These are phyloP conservation scores for Muscicapa striata DNA, from an alignment of 2,797 vertebrate genomes.

Conservation along the genomic window DNA sequence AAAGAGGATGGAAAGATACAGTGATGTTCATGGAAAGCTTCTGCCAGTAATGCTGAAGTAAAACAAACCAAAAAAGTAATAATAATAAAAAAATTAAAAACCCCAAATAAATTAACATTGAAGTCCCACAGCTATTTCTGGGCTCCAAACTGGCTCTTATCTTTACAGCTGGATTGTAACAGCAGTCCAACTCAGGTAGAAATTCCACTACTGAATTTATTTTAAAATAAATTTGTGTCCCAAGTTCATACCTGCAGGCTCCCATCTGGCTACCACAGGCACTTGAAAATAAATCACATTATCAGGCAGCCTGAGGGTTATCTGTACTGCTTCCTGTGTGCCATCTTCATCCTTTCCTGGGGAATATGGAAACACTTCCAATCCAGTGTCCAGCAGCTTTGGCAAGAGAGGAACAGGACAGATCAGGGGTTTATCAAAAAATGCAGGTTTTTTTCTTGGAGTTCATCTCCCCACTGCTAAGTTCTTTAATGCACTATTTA, in stretches of 20 bases:
- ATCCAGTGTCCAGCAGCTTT: slow-evolving; percentile 79
- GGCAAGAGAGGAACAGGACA: background rate
- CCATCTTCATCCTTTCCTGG: slow-evolving; percentile 57
- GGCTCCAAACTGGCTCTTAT: background rate
- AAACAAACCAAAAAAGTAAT: background rate
- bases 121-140: background rate
- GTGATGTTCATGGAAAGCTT: background rate
- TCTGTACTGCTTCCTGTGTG: slow-evolving; percentile 65
- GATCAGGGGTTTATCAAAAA: background rate
- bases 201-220: background rate
- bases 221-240: background rate
- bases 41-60: background rate
- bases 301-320: slow-evolving; percentile 78
- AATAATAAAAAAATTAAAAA: background rate
- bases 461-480: background rate
- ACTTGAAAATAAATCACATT: slow-evolving; percentile 81
- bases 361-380: slow-evolving; percentile 79
- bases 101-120: rapidly evolving
- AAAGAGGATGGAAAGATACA: background rate
- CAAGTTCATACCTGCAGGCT: slow-evolving; percentile 77
- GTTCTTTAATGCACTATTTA: background rate
- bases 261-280: slow-evolving; percentile 86
- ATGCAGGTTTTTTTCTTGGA: background rate
- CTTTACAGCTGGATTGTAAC: background rate
- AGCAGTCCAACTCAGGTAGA: background rate